A percentile compares a stretch with the other conserved stretches of the same genome.
phyloP scores from a whole-genome alignment of 2,797 vertebrate species.

The Enteromius radiatus region DNA sequence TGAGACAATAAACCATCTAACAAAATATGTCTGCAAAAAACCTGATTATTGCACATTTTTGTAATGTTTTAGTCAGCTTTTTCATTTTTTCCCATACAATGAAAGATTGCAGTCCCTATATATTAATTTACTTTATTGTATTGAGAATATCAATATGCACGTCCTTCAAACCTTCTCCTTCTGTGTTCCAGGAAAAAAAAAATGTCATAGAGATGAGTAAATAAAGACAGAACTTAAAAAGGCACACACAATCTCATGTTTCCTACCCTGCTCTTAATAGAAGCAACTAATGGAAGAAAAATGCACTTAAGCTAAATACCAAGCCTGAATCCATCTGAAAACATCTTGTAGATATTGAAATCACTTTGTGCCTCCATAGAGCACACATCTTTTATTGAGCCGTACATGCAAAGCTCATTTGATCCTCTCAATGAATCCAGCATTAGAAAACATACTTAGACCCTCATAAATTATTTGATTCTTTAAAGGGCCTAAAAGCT shows the following conservation, averaged over 20 bases:
- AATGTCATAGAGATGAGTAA: neutral
- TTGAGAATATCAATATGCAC: neutral
- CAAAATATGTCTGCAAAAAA: neutral
- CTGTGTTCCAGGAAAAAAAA: neutral
- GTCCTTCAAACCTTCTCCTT: neutral
- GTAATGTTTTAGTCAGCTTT: neutral
- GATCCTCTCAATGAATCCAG: constrained; percentile 47
- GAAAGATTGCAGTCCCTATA: neutral
- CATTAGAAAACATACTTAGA: constrained; percentile 50
- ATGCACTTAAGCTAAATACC: constrained; percentile 51
- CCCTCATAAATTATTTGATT: constrained; percentile 57
- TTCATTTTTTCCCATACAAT: neutral
- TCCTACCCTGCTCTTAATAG: neutral
- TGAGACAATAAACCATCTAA: neutral
- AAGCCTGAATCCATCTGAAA: constrained; percentile 46
- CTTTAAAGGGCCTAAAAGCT: constrained; percentile 49
- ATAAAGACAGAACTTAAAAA: neutral
- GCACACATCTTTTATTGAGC: constrained; percentile 16
- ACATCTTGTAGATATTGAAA: constrained; percentile 49
- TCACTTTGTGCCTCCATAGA: constrained; percentile 46
- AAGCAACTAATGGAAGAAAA: constrained; percentile 45
- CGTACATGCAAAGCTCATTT: constrained; percentile 46
- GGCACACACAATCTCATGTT: neutral
- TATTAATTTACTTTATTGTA: neutral
- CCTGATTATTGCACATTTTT: neutral